These are phyloP conservation scores for Dryas iulia DNA, from an alignment of 1,140 invertebrate genomes.

Conservation along the genomic window DNA sequence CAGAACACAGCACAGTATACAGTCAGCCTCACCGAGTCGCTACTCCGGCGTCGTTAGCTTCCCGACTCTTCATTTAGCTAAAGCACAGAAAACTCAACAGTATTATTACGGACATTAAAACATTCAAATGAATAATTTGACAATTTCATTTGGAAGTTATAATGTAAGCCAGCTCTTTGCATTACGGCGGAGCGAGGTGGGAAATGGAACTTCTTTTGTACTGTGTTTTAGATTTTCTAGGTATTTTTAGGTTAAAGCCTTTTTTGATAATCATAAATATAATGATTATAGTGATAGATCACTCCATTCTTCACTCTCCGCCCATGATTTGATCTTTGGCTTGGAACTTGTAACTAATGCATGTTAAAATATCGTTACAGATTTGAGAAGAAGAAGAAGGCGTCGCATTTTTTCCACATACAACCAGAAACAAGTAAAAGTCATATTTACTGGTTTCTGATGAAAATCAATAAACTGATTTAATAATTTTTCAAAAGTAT, in stretches of 20 bases:
- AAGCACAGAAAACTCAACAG: background rate
- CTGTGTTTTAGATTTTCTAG: background rate
- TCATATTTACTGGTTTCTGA: too few species aligned
- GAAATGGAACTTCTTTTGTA: background rate
- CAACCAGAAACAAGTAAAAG: too few species aligned
- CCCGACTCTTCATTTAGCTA: background rate
- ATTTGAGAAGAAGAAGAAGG: too few species aligned
- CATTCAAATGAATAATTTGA: background rate
- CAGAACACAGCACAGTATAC: background rate
- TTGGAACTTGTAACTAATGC: too few species aligned
- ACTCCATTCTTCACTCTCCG: too few species aligned
- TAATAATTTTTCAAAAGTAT: too few species aligned
- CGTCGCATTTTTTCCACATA: too few species aligned
- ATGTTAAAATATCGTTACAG: too few species aligned
- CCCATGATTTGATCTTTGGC: too few species aligned
- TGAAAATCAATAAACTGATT: too few species aligned
- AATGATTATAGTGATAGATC: too few species aligned
- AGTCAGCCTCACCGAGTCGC: background rate
- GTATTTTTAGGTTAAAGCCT: background rate
- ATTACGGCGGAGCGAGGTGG: background rate
- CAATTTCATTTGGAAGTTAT: background rate
- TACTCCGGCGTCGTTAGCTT: background rate
- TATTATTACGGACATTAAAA: slow-evolving; percentile 1
- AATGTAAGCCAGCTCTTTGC: background rate
- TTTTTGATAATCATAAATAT: background rate